phyloP scores from a whole-genome alignment of 2,113 vertebrate species.

The Paramormyrops kingsleyae region DNA sequence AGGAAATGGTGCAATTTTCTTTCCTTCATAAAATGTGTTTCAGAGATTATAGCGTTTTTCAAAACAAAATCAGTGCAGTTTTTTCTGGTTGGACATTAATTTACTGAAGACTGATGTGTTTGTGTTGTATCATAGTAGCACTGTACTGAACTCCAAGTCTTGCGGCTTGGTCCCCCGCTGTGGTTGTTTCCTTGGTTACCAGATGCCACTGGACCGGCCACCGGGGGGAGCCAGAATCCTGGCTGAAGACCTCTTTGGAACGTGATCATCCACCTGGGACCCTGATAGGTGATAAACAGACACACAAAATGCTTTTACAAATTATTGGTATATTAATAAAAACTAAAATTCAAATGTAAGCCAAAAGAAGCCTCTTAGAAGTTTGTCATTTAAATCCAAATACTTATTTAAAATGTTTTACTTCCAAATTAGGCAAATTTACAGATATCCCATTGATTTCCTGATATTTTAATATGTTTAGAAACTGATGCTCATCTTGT shows the following conservation, averaged over 20 bases:
- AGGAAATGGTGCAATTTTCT: constrained; percentile 3
- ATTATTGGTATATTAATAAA: neutral
- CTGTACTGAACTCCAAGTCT: constrained; percentile 13
- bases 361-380: neutral
- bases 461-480: neutral
- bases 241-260: constrained; percentile 89
- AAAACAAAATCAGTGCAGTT: constrained; percentile 64
- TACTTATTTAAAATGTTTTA: neutral
- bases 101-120: constrained; percentile 42
- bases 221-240: constrained; percentile 86
- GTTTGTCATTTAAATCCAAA: neutral
- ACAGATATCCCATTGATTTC: neutral
- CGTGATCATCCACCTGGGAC: constrained; percentile 85
- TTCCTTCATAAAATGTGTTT: constrained; percentile 19
- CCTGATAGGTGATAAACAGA: constrained; percentile 55
- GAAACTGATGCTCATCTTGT: neutral
- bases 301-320: neutral
- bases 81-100: constrained; percentile 52
- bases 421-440: neutral
- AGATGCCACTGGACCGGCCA: constrained; percentile 86
- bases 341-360: neutral
- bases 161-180: constrained; percentile 26
- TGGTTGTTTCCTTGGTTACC: constrained; percentile 62
- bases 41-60: constrained; percentile 8
- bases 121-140: constrained; percentile 18